Conservation (phyloP, 2,888 invertebrate genomes). For the Cybosia mesomella region DNA sequence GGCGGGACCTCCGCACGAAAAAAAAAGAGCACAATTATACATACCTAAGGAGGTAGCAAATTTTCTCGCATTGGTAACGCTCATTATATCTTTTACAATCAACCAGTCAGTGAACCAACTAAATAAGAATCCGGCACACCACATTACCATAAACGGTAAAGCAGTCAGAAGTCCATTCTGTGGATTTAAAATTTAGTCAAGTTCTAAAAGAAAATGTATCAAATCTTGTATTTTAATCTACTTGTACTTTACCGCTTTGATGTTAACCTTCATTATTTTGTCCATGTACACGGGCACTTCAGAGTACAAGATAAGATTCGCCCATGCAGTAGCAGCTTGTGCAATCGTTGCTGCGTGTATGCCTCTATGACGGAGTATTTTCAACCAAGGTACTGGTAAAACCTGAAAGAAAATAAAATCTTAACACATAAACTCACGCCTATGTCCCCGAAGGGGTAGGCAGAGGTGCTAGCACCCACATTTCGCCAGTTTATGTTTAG, state of each 20-base stretch:
- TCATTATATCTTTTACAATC: conserved; percentile 78
- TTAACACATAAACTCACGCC: no score
- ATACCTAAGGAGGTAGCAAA: conserved; percentile 85
- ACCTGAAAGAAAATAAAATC: conserved; percentile 53
- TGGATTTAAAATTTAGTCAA: conserved; percentile 28
- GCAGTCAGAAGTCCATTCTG: conserved; percentile 90
- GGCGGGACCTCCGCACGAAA: no score
- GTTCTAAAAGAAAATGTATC: no score
- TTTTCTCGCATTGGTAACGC: conserved; percentile 86
- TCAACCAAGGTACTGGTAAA: conserved; percentile 89
- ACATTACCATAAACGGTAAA: conserved; percentile 92
- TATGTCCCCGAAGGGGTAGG: no score
- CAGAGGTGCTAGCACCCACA: no score
- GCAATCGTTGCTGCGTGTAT: conserved; percentile 85
- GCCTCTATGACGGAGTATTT: conserved; percentile 88
- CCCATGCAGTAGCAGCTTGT: conserved; percentile 91
- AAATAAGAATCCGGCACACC: conserved; percentile 90
- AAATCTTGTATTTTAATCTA: no score
- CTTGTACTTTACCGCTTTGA: conserved; percentile 77
- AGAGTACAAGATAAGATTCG: conserved; percentile 91
- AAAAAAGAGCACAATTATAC: no score
- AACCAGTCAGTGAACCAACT: conserved; percentile 73
- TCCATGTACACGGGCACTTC: conserved; percentile 93
- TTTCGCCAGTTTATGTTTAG: no score
- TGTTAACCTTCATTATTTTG: conserved; percentile 89